Percentiles rank a stretch among this genome's conserved stretches.
Evolutionary conservation across 2,797 vertebrate species (phyloP).

Genomic region (Dendrocincla tyrannina): DNA sequence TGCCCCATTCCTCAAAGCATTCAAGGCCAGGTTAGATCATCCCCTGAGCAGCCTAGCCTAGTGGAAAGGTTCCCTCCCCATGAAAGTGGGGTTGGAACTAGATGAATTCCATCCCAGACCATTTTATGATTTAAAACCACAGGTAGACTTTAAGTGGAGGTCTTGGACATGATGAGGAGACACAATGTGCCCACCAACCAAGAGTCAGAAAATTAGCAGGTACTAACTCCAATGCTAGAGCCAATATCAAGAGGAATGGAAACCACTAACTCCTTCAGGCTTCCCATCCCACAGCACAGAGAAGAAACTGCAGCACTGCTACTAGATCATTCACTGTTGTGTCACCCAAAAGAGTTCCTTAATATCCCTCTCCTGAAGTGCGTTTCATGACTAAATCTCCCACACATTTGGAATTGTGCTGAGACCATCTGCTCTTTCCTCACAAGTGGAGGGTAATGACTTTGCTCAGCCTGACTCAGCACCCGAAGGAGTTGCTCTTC

Average conservation of each 20-base stretch:
- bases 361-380: neutral
- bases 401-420: neutral
- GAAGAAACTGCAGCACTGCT: neutral
- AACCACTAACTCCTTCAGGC: neutral
- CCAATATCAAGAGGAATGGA: neutral
- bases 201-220: neutral
- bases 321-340: neutral
- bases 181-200: neutral
- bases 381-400: neutral
- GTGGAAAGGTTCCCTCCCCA: neutral
- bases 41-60: neutral
- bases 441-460: neutral
- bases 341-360: neutral
- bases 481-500: neutral
- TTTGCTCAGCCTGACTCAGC: slow-evolving; percentile 5
- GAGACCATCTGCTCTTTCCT: slow-evolving; percentile 17
- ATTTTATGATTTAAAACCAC: neutral
- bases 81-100: neutral
- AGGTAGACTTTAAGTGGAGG: neutral
- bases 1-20: neutral
- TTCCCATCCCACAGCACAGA: neutral
- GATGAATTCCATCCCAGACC: neutral
- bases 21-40: neutral
- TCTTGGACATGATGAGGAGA: neutral
- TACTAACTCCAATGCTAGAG: neutral